phyloP scores from a whole-genome alignment of 2,113 vertebrate species.

The Rhadina sibilatrix region DNA sequence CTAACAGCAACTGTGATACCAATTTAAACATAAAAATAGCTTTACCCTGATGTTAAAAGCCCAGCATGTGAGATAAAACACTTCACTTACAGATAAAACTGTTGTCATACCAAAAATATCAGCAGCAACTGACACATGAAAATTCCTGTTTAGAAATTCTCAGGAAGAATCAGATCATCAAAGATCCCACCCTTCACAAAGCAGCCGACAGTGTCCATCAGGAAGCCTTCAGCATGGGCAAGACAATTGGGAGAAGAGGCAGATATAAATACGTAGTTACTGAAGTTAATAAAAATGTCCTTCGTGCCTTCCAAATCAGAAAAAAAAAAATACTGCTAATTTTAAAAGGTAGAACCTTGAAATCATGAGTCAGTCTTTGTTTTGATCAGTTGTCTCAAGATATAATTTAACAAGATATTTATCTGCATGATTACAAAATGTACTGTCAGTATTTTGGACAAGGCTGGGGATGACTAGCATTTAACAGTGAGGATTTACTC shows the following conservation, averaged over 20 bases:
- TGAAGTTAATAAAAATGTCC: background rate
- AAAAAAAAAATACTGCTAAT: background rate
- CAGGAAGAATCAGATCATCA: background rate
- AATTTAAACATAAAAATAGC: background rate
- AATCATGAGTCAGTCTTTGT: background rate
- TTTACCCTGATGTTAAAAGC: background rate
- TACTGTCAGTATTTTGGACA: background rate
- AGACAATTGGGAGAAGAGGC: background rate
- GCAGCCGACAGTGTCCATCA: background rate
- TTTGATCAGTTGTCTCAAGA: background rate
- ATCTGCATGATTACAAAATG: background rate
- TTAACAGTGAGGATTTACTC: background rate
- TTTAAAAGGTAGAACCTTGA: background rate
- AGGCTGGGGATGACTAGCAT: background rate
- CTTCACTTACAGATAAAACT: background rate
- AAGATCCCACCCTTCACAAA: background rate
- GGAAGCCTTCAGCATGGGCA: background rate
- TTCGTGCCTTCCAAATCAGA: background rate
- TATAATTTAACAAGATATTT: background rate
- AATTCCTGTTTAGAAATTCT: background rate
- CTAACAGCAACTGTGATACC: background rate
- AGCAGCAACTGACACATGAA: background rate
- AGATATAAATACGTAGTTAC: background rate
- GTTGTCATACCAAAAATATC: background rate
- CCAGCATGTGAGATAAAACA: background rate